Evolutionary conservation across 1,140 invertebrate genomes (phyloP).

Genomic region (Drosophila seguyi): DNA sequence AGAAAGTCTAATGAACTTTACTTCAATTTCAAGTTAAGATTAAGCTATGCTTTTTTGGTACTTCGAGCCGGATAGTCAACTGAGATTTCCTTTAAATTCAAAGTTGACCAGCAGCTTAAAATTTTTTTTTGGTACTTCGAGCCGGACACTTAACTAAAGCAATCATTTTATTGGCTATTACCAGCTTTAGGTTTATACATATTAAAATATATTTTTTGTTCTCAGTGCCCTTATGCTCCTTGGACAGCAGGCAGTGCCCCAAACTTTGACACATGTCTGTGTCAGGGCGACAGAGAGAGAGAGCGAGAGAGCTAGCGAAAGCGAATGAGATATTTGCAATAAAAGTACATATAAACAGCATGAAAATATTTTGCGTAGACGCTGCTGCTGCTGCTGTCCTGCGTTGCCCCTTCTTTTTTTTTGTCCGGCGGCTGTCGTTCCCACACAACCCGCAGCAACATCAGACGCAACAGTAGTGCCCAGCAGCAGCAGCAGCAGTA

Average conservation of each 20-base stretch:
- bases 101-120: neutral
- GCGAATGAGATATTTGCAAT: conserved; percentile 75
- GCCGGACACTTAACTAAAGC: too few relatives aligned
- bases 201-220: neutral
- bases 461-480: conserved; percentile 18
- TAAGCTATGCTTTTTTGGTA: neutral
- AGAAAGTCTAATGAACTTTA: too few relatives aligned
- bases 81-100: too few relatives aligned
- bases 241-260: conserved; percentile 32
- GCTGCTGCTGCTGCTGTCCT: neutral
- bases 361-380: conserved; percentile 76
- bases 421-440: conserved; percentile 50
- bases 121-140: too few relatives aligned
- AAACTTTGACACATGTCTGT: conserved; percentile 55
- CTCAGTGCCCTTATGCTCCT: conserved; percentile 59
- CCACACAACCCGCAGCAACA: conserved; percentile 56
- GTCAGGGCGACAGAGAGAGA: conserved; percentile 12
- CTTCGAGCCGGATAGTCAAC: too few relatives aligned
- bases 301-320: neutral
- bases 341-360: conserved; percentile 81
- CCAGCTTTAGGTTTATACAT: neutral
- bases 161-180: neutral
- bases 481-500: conserved; percentile 7
- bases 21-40: too few relatives aligned
- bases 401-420: neutral